phyloP scores from a whole-genome alignment of 1,140 invertebrate species.

The Schlechtendalia chinensis region DNA sequence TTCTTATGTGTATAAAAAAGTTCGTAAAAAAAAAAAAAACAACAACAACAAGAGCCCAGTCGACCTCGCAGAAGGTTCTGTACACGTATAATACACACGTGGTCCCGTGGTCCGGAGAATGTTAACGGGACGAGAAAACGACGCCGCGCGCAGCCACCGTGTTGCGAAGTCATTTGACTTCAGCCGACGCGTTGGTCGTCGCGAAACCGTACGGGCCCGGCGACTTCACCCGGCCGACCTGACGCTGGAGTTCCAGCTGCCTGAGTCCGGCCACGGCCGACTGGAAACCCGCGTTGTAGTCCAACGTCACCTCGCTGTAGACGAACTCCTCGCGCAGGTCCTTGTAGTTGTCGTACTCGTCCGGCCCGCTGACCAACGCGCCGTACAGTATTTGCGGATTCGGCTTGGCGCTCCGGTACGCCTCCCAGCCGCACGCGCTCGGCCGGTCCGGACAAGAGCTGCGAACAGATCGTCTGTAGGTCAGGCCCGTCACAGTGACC shows the following conservation, averaged over 20 bases:
- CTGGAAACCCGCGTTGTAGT: conserved; percentile 64
- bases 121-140: too few relatives aligned
- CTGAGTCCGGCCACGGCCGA: conserved; percentile 59
- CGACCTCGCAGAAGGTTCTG: too few relatives aligned
- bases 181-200: background rate
- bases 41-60: too few relatives aligned
- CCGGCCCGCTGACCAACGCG: conserved; percentile 63
- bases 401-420: conserved; percentile 56
- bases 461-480: too few relatives aligned
- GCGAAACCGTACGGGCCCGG: background rate
- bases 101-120: background rate
- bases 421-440: conserved; percentile 60
- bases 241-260: conserved; percentile 53
- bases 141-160: too few relatives aligned
- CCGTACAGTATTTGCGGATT: conserved; percentile 63
- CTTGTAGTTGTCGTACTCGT: conserved; percentile 60
- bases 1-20: too few relatives aligned
- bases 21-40: too few relatives aligned
- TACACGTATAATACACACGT: background rate
- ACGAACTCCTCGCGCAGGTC: conserved; percentile 61
- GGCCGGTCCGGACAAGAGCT: conserved; percentile 61
- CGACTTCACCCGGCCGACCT: background rate
- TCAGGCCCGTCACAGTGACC: too few relatives aligned
- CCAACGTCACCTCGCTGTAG: conserved; percentile 63
- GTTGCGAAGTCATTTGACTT: background rate